A percentile compares a stretch with the other conserved stretches of the same genome.
Evolutionary conservation across 2,888 invertebrate genomes (phyloP).

Genomic region (Agonopterix heracliana): DNA sequence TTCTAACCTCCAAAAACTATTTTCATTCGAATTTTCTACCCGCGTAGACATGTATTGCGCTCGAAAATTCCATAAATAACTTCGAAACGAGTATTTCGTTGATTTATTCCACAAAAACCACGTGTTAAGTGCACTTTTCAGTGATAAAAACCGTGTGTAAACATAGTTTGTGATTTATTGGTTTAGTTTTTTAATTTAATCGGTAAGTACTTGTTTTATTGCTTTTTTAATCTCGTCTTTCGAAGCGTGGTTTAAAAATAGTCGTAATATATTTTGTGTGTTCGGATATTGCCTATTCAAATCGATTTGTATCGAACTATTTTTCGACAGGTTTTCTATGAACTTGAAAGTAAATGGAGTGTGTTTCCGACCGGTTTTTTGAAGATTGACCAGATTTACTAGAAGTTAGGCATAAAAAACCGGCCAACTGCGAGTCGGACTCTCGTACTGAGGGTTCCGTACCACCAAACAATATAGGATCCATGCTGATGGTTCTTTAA

Average conservation of each 20-base stretch:
- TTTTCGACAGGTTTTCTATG: no score
- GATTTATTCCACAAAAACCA: conserved; percentile 28
- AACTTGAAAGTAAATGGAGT: no score
- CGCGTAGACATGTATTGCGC: conserved; percentile 57
- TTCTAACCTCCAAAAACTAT: conserved; percentile 51
- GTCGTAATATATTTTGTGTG: conserved; percentile 6
- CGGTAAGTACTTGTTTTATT: conserved; percentile 41
- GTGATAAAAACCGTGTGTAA: conserved; percentile 43
- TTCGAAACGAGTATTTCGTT: conserved; percentile 30
- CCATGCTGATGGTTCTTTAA: no score
- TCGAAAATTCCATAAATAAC: conserved; percentile 40
- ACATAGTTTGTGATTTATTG: conserved; percentile 12
- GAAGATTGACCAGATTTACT: no score
- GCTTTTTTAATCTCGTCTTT: conserved; percentile 22
- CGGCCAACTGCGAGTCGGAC: no score
- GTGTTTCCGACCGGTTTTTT: no score
- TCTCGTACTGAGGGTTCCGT: no score
- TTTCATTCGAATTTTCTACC: conserved; percentile 63
- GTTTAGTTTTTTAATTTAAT: conserved; percentile 22
- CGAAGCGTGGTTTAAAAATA: conserved; percentile 43
- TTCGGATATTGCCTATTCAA: no score
- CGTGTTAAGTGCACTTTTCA: conserved; percentile 45
- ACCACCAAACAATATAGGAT: no score
- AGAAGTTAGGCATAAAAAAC: no score
- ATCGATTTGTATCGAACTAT: no score